Percentiles rank a stretch among this genome's conserved stretches.
phyloP scores from a whole-genome alignment of 2,888 invertebrate genomes.

The Ichneumon xanthorius region DNA sequence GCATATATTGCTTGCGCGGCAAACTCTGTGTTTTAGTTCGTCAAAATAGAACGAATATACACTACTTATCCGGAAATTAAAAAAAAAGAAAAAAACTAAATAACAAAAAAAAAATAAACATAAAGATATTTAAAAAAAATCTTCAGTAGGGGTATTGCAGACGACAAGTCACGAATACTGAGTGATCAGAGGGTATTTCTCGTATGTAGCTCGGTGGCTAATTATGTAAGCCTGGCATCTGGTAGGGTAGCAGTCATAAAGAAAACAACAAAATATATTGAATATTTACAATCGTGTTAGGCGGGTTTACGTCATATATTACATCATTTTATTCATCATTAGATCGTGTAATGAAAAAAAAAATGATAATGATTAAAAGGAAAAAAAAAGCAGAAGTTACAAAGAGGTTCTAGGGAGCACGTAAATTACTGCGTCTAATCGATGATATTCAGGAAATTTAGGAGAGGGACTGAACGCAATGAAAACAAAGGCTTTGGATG shows the following conservation, averaged over 20 bases:
- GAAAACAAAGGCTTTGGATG: constrained; percentile 8
- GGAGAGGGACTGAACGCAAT: constrained; percentile 28
- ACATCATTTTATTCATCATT: constrained; percentile 59
- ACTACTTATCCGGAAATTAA: constrained; percentile 61
- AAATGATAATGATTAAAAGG: constrained; percentile 17
- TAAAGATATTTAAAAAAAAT: constrained; percentile 32
- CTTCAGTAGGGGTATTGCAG: constrained; percentile 46
- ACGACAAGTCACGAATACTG: constrained; percentile 65
- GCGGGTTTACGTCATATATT: constrained; percentile 62
- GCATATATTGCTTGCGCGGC: constrained; percentile 68
- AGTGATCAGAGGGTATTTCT: constrained; percentile 67
- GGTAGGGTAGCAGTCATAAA: constrained; percentile 67
- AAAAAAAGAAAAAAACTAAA: background rate
- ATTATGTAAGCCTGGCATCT: constrained; percentile 69
- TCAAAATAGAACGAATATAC: constrained; percentile 62
- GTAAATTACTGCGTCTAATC: constrained; percentile 24
- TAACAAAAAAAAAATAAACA: constrained; percentile 15
- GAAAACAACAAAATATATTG: constrained; percentile 49
- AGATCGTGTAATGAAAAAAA: constrained; percentile 56
- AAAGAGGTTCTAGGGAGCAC: constrained; percentile 39
- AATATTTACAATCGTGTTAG: constrained; percentile 68
- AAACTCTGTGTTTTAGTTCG: constrained; percentile 71
- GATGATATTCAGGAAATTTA: constrained; percentile 26
- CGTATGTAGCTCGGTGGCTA: constrained; percentile 70
- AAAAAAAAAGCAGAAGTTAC: constrained; percentile 15